Evolutionary conservation across 1,140 invertebrate species (phyloP).

Genomic region (Ostrea edulis): DNA sequence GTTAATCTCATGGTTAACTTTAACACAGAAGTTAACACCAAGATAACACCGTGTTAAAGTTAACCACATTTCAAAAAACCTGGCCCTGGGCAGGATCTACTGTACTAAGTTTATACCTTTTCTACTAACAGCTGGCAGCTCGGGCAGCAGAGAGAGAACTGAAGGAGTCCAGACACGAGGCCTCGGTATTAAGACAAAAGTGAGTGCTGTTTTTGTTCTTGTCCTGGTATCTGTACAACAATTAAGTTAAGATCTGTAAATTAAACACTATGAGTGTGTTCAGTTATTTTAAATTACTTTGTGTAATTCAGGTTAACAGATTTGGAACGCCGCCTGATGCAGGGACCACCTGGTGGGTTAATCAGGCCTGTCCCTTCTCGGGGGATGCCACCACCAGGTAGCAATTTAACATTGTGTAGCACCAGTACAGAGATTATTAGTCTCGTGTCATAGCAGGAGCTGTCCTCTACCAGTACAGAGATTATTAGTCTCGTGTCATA

Average conservation of each 20-base stretch:
- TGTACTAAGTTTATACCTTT: not conserved
- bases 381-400: constrained; percentile 73
- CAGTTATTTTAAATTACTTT: not conserved
- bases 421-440: no score
- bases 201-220: constrained; percentile 54
- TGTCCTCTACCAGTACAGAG: no score
- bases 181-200: constrained; percentile 73
- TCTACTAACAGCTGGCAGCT: constrained; percentile 68
- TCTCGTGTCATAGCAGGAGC: no score
- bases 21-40: no score
- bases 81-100: no score
- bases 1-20: no score
- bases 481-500: no score
- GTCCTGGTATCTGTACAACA: no score
- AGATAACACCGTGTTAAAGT: no score
- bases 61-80: no score
- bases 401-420: not conserved
- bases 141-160: constrained; percentile 74
- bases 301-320: constrained; percentile 68
- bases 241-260: no score
- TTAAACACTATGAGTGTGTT: no score
- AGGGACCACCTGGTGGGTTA: constrained; percentile 69
- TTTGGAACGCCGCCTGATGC: constrained; percentile 65
- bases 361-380: constrained; percentile 73
- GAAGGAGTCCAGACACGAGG: constrained; percentile 72